phyloP scores from a whole-genome alignment of 2,888 invertebrate species.

The Laspeyria flexula region DNA sequence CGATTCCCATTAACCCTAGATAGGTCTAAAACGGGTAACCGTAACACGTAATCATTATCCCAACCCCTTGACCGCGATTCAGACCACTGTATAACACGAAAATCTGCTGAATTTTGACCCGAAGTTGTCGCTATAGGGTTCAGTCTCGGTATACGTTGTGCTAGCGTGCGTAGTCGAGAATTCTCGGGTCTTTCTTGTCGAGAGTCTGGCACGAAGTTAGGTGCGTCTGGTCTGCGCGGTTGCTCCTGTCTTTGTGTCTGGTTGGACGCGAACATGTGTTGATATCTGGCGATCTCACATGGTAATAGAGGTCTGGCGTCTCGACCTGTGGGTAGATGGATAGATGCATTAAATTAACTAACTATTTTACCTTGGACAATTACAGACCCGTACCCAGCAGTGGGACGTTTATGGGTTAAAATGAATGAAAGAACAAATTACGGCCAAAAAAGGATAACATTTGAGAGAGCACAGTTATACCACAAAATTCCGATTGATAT shows the following conservation, averaged over 20 bases:
- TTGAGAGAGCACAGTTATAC: too few species aligned
- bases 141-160: conserved; percentile 70
- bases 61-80: conserved; percentile 58
- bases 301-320: conserved; percentile 84
- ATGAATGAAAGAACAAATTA: too few species aligned
- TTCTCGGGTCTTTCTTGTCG: conserved; percentile 58
- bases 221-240: conserved; percentile 48
- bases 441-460: too few species aligned
- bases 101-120: conserved; percentile 46
- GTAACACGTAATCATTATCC: conserved; percentile 67
- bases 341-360: too few species aligned
- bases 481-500: too few species aligned
- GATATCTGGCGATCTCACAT: conserved; percentile 80
- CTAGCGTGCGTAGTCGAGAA: conserved; percentile 63
- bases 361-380: too few species aligned
- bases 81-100: conserved; percentile 67
- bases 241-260: conserved; percentile 49
- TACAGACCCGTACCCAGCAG: too few species aligned
- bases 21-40: conserved; percentile 66
- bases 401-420: too few species aligned
- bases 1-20: conserved; percentile 56
- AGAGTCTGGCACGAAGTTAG: conserved; percentile 59
- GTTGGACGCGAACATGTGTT: conserved; percentile 73
- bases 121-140: conserved; percentile 55
- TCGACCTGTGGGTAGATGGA: conserved; percentile 33